phyloP scores from a whole-genome alignment of 2,113 vertebrate genomes.

The Physeter macrocephalus region DNA sequence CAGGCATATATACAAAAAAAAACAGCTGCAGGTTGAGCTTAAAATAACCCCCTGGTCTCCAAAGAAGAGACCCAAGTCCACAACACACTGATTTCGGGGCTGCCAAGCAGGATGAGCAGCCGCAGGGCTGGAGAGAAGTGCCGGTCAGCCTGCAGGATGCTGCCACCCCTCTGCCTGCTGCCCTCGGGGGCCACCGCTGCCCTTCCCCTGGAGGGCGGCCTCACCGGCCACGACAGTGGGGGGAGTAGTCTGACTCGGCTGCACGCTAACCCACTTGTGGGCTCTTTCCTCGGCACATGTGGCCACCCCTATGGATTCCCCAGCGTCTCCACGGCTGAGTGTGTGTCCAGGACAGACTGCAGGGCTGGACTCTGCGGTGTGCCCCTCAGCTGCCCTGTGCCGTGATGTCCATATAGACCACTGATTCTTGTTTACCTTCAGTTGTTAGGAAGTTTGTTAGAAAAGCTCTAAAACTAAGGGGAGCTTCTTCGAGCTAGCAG shows the following conservation, averaged over 20 bases:
- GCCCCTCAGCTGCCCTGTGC: not conserved
- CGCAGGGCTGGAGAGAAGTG: not conserved
- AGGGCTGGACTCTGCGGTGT: not conserved
- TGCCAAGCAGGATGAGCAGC: not conserved
- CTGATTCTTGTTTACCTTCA: not conserved
- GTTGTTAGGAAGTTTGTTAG: not conserved
- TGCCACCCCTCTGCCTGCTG: constrained; percentile 44
- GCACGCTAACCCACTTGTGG: not conserved
- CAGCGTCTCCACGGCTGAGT: rapidly evolving
- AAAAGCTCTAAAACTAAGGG: not conserved
- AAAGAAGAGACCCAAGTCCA: not conserved
- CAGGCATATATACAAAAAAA: not conserved
- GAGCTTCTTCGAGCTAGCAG: rapidly evolving
- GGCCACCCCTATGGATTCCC: not conserved
- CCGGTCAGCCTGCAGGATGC: constrained; percentile 10
- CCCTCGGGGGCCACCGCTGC: constrained; percentile 15
- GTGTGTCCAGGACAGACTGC: not conserved
- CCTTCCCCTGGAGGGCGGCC: constrained; percentile 37
- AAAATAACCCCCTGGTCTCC: not conserved
- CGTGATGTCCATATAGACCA: not conserved
- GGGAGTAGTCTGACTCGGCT: constrained; percentile 55
- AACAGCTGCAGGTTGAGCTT: not conserved
- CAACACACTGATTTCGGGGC: not conserved
- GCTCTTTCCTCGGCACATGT: not conserved
- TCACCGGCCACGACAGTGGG: constrained; percentile 27